Evolutionary conservation across 2,888 invertebrate species (phyloP).

Genomic region (Heteropelma amictum): DNA sequence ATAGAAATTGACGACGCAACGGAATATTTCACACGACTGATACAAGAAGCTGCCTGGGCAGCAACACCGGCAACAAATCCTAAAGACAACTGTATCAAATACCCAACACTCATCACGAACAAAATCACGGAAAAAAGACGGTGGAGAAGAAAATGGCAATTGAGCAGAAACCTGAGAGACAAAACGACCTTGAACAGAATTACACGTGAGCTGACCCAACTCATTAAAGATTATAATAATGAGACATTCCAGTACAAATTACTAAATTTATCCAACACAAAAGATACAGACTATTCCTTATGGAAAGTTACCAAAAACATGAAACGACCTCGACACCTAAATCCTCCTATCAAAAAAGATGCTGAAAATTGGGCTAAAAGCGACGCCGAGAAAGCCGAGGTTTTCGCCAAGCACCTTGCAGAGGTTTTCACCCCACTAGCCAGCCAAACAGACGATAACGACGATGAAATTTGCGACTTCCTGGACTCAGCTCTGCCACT

Average conservation of each 20-base stretch:
- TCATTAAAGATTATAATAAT: conserved; percentile 28
- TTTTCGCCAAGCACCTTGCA: conserved; percentile 37
- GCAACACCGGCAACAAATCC: conserved; percentile 38
- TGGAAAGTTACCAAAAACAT: conserved; percentile 43
- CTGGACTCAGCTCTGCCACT: conserved; percentile 1
- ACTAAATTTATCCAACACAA: conserved; percentile 22
- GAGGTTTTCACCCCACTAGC: conserved; percentile 41
- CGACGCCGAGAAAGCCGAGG: conserved; percentile 38
- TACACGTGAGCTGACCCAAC: conserved; percentile 43
- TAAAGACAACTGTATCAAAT: conserved; percentile 21
- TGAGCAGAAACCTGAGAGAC: conserved; percentile 42
- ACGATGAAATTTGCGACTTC: background rate
- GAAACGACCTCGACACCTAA: conserved; percentile 34
- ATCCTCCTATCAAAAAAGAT: conserved; percentile 28
- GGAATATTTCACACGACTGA: conserved; percentile 38
- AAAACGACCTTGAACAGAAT: conserved; percentile 53
- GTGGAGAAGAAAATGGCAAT: conserved; percentile 54
- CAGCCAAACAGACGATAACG: conserved; percentile 21
- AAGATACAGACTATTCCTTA: background rate
- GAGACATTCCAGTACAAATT: conserved; percentile 17
- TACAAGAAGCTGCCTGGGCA: conserved; percentile 51
- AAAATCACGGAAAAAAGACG: conserved; percentile 53
- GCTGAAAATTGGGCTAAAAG: conserved; percentile 40
- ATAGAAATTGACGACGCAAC: conserved; percentile 53
- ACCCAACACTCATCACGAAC: conserved; percentile 40